phyloP scores from a whole-genome alignment of 2,888 invertebrate species.

The Ennomos erosarius region DNA sequence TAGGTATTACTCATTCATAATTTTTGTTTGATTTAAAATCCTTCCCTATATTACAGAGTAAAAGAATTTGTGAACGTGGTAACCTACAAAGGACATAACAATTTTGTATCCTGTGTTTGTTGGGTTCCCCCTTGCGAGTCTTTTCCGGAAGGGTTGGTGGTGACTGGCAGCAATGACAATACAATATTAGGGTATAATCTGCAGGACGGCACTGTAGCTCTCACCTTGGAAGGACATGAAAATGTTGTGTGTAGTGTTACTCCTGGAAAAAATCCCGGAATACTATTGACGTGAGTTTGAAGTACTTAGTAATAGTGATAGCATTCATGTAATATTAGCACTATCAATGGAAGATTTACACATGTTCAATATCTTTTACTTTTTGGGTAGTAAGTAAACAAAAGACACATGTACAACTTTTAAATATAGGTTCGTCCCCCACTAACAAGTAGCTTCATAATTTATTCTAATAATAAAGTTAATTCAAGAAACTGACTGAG shows the following conservation, averaged over 20 bases:
- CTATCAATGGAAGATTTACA: too few species aligned
- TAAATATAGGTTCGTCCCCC: too few species aligned
- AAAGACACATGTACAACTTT: too few species aligned
- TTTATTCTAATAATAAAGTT: too few species aligned
- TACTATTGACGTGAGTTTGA: conserved; percentile 67
- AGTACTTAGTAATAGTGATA: too few species aligned
- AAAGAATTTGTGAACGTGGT: conserved; percentile 87
- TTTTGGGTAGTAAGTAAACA: not conserved
- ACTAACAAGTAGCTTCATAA: too few species aligned
- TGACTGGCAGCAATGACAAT: conserved; percentile 96
- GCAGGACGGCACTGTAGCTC: conserved; percentile 88
- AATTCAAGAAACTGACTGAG: too few species aligned
- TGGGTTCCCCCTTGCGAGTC: conserved; percentile 89
- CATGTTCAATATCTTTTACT: conserved; percentile 5
- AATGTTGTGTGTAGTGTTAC: conserved; percentile 87
- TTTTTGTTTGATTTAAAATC: conserved; percentile 18
- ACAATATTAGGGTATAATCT: conserved; percentile 92
- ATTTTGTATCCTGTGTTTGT: conserved; percentile 94
- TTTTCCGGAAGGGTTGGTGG: conserved; percentile 91
- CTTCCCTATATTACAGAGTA: conserved; percentile 67
- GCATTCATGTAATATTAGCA: too few species aligned
- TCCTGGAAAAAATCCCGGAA: conserved; percentile 71
- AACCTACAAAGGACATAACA: conserved; percentile 91
- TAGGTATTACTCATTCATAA: too few species aligned
- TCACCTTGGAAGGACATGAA: conserved; percentile 91